These are phyloP conservation scores for Agrotis puta DNA, from an alignment of 2,888 invertebrate species.

Conservation along the genomic window DNA sequence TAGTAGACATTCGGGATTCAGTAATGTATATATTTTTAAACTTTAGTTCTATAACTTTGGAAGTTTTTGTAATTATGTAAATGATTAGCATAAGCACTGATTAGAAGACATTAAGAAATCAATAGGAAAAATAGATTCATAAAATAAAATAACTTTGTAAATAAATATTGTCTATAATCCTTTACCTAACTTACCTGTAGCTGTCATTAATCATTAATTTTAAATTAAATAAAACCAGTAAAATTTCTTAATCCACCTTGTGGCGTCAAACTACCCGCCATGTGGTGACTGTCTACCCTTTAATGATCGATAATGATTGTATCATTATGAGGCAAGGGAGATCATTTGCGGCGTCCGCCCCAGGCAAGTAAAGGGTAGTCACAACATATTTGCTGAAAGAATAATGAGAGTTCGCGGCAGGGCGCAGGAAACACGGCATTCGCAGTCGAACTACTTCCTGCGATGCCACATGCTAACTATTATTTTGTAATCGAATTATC, in stretches of 20 bases:
- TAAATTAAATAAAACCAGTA: constrained; percentile 57
- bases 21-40: too few species aligned
- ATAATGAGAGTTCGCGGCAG: constrained; percentile 85
- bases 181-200: constrained; percentile 1
- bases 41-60: background rate
- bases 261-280: constrained; percentile 65
- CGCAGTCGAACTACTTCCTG: constrained; percentile 85
- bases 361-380: constrained; percentile 84
- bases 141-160: constrained; percentile 5
- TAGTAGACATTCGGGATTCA: too few species aligned
- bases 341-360: constrained; percentile 79
- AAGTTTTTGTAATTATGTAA: background rate
- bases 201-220: constrained; percentile 38
- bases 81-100: background rate
- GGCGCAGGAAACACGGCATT: constrained; percentile 85
- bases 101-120: background rate
- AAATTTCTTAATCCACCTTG: constrained; percentile 63
- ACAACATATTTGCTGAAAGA: constrained; percentile 90
- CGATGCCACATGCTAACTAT: constrained; percentile 75
- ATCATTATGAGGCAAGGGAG: constrained; percentile 76
- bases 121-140: background rate
- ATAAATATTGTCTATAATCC: background rate
- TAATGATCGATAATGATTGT: constrained; percentile 84
- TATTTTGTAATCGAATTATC: constrained; percentile 25
- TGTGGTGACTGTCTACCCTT: constrained; percentile 75